Evolutionary conservation across 2,113 vertebrate species (phyloP), one percentile per base, ranked within the genome.

Genomic region (Catagonus wagneri): DNA sequence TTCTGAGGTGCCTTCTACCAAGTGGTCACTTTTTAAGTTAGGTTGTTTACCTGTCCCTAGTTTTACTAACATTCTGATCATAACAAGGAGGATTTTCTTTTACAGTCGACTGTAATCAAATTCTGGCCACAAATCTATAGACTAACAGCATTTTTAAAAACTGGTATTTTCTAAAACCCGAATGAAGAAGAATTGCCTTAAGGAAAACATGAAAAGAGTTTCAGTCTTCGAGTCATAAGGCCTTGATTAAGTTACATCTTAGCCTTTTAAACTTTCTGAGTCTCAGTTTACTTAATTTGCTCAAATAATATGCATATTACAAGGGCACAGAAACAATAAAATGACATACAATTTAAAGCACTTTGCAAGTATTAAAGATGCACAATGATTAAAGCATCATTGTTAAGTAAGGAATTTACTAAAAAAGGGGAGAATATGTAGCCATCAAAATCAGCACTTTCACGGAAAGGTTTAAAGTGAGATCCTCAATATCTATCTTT

Each of bases 1-100:
- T 79, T 75, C 39, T 75, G 20, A 29, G 83, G 50, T 17, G 86
- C 72, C 58, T 96, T 89, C 80, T 86, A 68, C 96, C 74, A 87
- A 56, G n/a, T 54, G n/a, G n/a, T 90, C 29, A 81, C 56, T 94
- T 96, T 44, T 44, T 44, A 83, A 89, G 74, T 78, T 65, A 90
- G 84, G 74, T 27, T 75, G 74, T 65, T 50, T 32, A 74, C 2
- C 80, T 83, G n/a, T n/a, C 50, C 23, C 17, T 25, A 56, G 16
- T 89, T 84, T 93, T 78, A 80, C 76, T 66, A 89, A 79, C 54
- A 54, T 76, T 68, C 1, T 63, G 32, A 54, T 80, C 89, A 32
- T 63, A 78, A 68, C 52, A 68, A 32, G 19, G 66, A 58, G 15
- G 25, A 34, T 56, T 50, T 63, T 75, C n/a, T 80, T 61, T 72